Conservation (phyloP, 2,888 invertebrate genomes). For the Dione vanillae region DNA sequence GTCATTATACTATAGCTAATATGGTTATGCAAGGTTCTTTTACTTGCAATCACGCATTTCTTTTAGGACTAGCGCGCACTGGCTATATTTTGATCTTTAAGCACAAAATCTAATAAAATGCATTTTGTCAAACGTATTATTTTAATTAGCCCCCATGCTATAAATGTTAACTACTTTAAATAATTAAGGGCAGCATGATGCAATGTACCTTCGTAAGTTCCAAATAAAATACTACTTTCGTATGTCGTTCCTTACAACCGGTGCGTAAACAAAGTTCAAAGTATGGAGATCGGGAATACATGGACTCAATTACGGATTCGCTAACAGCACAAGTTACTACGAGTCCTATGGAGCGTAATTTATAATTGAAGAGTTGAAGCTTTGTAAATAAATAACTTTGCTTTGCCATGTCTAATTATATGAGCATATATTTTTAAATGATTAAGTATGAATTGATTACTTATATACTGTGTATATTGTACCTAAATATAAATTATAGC, state of each 20-base stretch:
- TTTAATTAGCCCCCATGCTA: constrained; percentile 6
- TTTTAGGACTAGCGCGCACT: constrained; percentile 2
- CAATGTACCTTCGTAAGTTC: constrained; percentile 27
- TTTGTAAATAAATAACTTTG: constrained; percentile 14
- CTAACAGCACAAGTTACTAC: constrained; percentile 41
- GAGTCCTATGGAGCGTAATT: constrained; percentile 19
- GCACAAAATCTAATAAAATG: background rate
- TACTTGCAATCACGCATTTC: constrained; percentile 37
- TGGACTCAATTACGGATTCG: constrained; percentile 48
- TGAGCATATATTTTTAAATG: no score
- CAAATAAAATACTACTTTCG: constrained; percentile 39
- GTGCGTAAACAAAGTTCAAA: constrained; percentile 45
- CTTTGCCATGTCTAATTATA: constrained; percentile 12
- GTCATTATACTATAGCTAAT: constrained; percentile 45
- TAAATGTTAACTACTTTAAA: constrained; percentile 14
- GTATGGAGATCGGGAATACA: constrained; percentile 47
- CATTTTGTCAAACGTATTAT: background rate
- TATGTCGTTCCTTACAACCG: constrained; percentile 34
- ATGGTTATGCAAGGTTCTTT: constrained; percentile 44
- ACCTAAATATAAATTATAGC: no score
- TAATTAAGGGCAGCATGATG: constrained; percentile 24
- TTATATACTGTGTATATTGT: no score
- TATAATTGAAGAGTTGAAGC: constrained; percentile 18
- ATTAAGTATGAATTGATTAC: no score
- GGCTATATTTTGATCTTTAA: background rate